Conservation (phyloP, 2,888 invertebrate genomes). For the Melieria crassipennis region DNA sequence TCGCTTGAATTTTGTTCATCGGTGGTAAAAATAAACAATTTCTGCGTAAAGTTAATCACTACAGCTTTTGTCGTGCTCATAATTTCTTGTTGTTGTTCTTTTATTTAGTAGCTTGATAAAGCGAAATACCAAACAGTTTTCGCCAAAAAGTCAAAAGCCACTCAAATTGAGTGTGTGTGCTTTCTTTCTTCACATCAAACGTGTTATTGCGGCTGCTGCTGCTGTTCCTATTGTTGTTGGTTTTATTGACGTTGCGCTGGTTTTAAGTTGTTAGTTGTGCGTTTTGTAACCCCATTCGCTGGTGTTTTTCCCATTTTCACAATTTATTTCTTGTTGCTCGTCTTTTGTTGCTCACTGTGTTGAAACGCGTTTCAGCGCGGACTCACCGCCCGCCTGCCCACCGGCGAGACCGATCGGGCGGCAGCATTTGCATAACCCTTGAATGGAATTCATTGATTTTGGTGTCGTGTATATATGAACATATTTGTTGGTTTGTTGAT, state of each 20-base stretch:
- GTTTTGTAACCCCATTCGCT: slow-evolving; percentile 7
- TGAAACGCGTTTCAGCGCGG: no score
- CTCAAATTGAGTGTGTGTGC: no score
- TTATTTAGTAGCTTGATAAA: no score
- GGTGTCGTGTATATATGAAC: background rate
- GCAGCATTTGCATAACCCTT: slow-evolving; percentile 24
- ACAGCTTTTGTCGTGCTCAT: no score
- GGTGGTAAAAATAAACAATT: no score
- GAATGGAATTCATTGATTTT: slow-evolving; percentile 30
- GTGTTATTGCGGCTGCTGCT: background rate
- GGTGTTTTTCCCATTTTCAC: background rate
- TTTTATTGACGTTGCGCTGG: background rate
- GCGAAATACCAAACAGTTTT: no score
- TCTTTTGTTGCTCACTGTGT: background rate
- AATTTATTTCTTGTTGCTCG: background rate
- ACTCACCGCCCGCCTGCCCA: background rate
- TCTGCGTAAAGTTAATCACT: no score
- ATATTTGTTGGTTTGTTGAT: background rate
- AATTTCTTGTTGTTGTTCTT: no score
- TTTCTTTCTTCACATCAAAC: no score
- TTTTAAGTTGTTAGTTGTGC: background rate
- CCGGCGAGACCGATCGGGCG: background rate
- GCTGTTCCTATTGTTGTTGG: background rate
- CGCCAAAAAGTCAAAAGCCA: no score
- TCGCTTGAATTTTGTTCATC: no score